A percentile compares a stretch with the other conserved stretches of the same genome.
These are phyloP conservation scores for Dryadula phaetusa DNA, from an alignment of 2,888 invertebrate species.

Conservation along the genomic window DNA sequence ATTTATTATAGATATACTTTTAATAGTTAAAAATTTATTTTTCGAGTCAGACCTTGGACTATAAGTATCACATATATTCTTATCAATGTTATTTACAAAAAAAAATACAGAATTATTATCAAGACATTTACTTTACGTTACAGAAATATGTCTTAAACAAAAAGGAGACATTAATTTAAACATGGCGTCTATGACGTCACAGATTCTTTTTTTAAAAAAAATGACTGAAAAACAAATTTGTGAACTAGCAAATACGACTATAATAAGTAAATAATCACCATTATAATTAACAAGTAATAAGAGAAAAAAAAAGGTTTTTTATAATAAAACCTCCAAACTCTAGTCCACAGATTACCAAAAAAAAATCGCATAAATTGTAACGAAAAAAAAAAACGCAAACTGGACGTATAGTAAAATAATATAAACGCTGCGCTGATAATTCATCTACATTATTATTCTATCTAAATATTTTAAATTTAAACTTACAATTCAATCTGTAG, in stretches of 20 bases:
- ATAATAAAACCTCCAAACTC: not conserved
- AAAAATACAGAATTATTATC: not conserved
- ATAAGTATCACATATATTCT: not conserved
- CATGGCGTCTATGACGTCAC: constrained; percentile 12
- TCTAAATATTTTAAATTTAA: constrained; percentile 65
- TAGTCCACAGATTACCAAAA: constrained; percentile 20
- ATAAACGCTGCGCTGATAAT: constrained; percentile 71
- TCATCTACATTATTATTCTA: constrained; percentile 74
- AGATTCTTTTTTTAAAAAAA: not conserved
- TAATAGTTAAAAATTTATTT: not conserved
- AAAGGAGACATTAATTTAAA: not conserved
- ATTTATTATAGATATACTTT: not conserved
- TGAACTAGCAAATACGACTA: constrained; percentile 3
- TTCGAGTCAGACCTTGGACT: not conserved
- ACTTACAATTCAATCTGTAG: constrained; percentile 60
- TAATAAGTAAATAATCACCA: not conserved
- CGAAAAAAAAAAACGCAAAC: constrained; percentile 41
- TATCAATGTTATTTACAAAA: not conserved
- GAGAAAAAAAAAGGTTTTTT: not conserved
- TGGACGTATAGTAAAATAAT: constrained; percentile 51
- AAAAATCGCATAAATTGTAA: constrained; percentile 44
- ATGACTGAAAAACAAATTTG: not conserved
- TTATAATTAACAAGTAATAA: not conserved
- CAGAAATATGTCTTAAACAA: constrained; percentile 11
- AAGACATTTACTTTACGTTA: not conserved